Percentiles rank a stretch among this genome's conserved stretches.
phyloP scores from a whole-genome alignment of 1,140 invertebrate genomes.

The Leptinotarsa defecta region DNA sequence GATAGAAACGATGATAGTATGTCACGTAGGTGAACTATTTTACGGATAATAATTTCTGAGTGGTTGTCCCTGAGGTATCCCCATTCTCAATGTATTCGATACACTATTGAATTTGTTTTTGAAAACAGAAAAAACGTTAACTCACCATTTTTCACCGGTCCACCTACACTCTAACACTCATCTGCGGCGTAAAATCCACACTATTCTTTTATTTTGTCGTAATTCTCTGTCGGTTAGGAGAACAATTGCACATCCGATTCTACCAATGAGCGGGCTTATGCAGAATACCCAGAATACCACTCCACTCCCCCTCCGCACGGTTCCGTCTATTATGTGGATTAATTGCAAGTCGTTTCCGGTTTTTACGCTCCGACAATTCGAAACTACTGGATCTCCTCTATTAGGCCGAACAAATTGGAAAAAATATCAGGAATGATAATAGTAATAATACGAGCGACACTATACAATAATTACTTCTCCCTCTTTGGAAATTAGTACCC shows the following conservation, averaged over 20 bases:
- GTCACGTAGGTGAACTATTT: too few species aligned
- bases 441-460: too few species aligned
- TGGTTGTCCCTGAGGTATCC: too few species aligned
- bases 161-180: neutral
- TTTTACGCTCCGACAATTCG: constrained; percentile 43
- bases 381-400: constrained; percentile 23
- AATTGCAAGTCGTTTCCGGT: constrained; percentile 50
- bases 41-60: too few species aligned
- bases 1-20: too few species aligned
- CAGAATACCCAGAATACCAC: neutral
- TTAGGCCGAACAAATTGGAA: constrained; percentile 2
- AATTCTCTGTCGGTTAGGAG: constrained; percentile 38
- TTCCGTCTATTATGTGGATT: constrained; percentile 52
- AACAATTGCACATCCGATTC: constrained; percentile 39
- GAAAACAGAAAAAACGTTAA: neutral
- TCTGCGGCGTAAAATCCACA: constrained; percentile 11
- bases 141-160: neutral
- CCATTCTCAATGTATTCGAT: too few species aligned
- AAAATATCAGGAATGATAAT: neutral
- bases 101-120: too few species aligned
- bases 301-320: constrained; percentile 31
- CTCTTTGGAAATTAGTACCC: too few species aligned
- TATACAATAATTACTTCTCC: too few species aligned
- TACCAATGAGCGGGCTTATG: constrained; percentile 23
- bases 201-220: constrained; percentile 42